Base-by-base conservation (phyloP, 92 coral and sea anemone genomes). In the Bergia puertoricense region DNA sequence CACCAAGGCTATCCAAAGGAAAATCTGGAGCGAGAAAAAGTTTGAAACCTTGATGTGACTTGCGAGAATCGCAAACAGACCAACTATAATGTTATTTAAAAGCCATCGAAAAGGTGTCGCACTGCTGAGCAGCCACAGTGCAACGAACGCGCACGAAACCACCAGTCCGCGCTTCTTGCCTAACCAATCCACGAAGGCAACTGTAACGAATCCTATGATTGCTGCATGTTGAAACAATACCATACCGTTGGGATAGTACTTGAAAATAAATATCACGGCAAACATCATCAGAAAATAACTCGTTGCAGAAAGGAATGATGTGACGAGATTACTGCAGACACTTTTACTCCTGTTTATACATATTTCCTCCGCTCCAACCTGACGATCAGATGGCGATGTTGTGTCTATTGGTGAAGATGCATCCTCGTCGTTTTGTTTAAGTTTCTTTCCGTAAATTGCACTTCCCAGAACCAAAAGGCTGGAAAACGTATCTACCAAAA, bases 1-100 rank as follows among this genome's bases (percentile, higher is more conserved):
- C 2, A 89, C 57, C 74, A 93, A 85, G 0, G 95, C 95, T 57
- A 89, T 85, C 92, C 95, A 93, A 74, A 93, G 76, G 38, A 93
- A 91, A 72, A 93, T 93, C 56, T 91, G 93, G 54, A 93, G 81
- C 22, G 89, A 88, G 22, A 88, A 80, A 48, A 93, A 93, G 77
- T 91, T 91, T 86, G 69, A 68, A 76, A 93, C 91, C 67, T 91
- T 93, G 36, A 93, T 84, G 68, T 91, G 88, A 7, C 95, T 88
- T 0, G 91, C 87, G 48, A 93, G 79, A 22, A 91, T 75, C 40
- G 93, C 88, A n/a, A 93, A 89, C 73, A 93, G 56, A 0, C 82
- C 91, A 39, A 93, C 82, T 16, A 93, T 81, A 8, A 86, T 13
- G 46, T 93, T 80, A 83, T 93, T 93, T 7, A 93, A 11, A 74